A percentile compares a stretch with the other conserved stretches of the same genome.
Evolutionary conservation across 2,797 vertebrate genomes (phyloP).

Genomic region (Acanthis flammea): DNA sequence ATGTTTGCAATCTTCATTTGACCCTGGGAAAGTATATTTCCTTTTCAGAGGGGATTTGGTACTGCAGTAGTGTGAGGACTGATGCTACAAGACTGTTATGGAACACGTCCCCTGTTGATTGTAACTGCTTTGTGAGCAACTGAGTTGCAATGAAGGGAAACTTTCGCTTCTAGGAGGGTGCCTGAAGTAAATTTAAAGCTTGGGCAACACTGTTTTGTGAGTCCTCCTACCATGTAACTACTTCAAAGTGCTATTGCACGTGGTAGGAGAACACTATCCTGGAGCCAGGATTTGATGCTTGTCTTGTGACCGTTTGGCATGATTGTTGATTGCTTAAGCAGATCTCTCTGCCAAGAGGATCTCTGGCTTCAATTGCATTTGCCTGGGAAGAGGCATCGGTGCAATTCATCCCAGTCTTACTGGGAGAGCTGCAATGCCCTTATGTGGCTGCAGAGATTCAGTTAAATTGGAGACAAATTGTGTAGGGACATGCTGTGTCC

Average conservation of each 20-base stretch:
- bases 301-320: background rate
- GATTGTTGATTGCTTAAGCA: background rate
- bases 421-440: background rate
- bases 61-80: background rate
- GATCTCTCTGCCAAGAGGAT: slow-evolving; percentile 1
- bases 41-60: background rate
- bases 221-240: background rate
- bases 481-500: background rate
- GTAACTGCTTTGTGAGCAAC: background rate
- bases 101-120: background rate
- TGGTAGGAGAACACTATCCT: background rate
- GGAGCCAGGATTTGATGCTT: background rate
- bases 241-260: background rate
- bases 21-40: background rate
- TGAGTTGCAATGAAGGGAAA: background rate
- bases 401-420: background rate
- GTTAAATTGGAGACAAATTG: background rate
- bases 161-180: background rate
- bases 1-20: background rate
- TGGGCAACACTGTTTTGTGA: background rate
- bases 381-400: background rate
- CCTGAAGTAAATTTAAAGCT: background rate
- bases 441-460: background rate
- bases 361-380: background rate
- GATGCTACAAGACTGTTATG: background rate